Base-by-base conservation (phyloP, 2,797 vertebrate genomes). In the Cheracebus regulus region DNA sequence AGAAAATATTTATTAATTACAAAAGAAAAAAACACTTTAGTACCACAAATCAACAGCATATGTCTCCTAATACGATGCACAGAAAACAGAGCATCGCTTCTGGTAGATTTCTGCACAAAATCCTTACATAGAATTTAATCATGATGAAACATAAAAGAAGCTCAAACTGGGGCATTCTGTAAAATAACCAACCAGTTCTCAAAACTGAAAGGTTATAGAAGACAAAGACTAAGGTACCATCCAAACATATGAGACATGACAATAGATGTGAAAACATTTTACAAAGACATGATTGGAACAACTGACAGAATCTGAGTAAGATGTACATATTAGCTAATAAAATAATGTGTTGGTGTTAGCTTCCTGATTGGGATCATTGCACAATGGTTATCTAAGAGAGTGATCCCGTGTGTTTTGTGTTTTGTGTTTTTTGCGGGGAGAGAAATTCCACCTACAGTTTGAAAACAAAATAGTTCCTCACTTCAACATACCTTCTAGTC, bases 381-480 rank as follows among this genome's bases (percentile, higher is more conserved):
- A 55, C 39, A 50, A 28, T 13, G 15, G 15, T 82, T 84, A 90
- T 2, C 10, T 70, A 82, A 76, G 28, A 90, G 19, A 80, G 86
- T 80, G 78, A 28, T 26, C 73, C n/a, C 22, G 4, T 72, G 26
- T 28, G 41, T 50, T n/a, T 64, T 61, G 12, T 1, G 2, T 61
- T 17, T 17, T 33, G 3, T 33, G 39, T 22, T 72, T 79, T 52
- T 80, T 64, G 78, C 46, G 3, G 36, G 5, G 3, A 58, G 61
- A 30, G 6, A 84, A 80, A 92, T 90, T 81, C n/a, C 67, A n/a
- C 15, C 64, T 67, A 19, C 33, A n/a, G 64, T 67, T 67, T 67
- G 70, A 36, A 91, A 96, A 93, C 83, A 89, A 87, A 55, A 57
- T 36, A 75, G 46, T 79, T 79, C 80, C 55, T 89, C 36, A 57